Conservation (phyloP, 1,140 invertebrate species). For the Microplitis demolitor region DNA sequence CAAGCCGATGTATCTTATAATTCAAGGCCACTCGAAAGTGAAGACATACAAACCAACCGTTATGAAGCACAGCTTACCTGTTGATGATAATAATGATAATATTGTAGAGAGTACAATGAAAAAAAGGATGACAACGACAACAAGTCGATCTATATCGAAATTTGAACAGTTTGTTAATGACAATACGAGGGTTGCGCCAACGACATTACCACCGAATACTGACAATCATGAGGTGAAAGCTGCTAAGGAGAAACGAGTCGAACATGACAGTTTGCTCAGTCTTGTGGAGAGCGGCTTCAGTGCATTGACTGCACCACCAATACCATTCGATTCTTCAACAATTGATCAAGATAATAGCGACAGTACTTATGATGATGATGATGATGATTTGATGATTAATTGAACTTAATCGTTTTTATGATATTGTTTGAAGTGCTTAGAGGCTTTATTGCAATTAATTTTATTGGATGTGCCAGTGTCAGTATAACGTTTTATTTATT, state of each 20-base stretch:
- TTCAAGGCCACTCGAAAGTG: slow-evolving; percentile 82
- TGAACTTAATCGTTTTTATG: too few species aligned
- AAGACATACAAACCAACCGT: slow-evolving; percentile 78
- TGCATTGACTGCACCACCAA: slow-evolving; percentile 34
- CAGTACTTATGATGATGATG: not conserved
- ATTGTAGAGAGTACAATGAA: too few species aligned
- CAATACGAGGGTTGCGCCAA: slow-evolving; percentile 35
- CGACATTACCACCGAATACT: slow-evolving; percentile 16
- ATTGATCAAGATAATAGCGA: not conserved
- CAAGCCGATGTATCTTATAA: slow-evolving; percentile 76
- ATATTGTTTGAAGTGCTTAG: too few species aligned
- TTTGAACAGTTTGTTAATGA: slow-evolving; percentile 45
- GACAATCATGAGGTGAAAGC: slow-evolving; percentile 30
- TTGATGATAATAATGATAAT: slow-evolving; percentile 34
- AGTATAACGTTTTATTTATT: slow-evolving; percentile 7
- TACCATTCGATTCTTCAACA: not conserved
- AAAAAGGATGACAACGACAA: slow-evolving; percentile 34
- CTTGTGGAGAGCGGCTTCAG: slow-evolving; percentile 43
- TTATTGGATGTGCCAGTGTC: slow-evolving; percentile 15
- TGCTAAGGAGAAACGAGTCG: slow-evolving; percentile 23
- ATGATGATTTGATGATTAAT: not conserved
- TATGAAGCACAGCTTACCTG: slow-evolving; percentile 48
- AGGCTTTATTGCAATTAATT: not conserved
- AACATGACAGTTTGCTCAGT: slow-evolving; percentile 38
- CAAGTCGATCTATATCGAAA: slow-evolving; percentile 38